Evolutionary conservation across 2,888 invertebrate species (phyloP), one percentile per base, ranked within the genome.

Genomic region (Exocentrus adspersus): DNA sequence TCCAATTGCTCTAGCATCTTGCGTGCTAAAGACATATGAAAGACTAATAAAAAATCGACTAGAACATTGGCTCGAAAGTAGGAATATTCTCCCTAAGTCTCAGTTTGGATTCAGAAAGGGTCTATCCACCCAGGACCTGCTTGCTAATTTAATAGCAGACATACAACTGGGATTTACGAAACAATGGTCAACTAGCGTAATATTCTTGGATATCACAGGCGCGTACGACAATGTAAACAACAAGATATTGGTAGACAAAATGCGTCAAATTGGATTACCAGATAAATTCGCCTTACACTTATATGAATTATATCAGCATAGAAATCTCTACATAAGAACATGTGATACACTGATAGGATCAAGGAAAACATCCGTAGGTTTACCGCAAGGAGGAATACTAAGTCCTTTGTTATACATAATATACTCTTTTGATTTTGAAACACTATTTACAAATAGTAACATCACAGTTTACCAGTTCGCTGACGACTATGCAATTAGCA

Each of bases 381-480:
- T 46, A 14, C 46, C 46, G 2, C 46, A 46, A 21, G 46, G 46
- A 21, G 24, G 46, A 12, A 46, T 46, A n/a, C 12, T 46, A 46
- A 46, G 46, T 3, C 46, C 46, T 9, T 6, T 46, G 21, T n/a
- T 21, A 10, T 46, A 46, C 5, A 21, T 46, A 21, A 46, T 46
- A 46, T 46, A 46, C 24, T 12, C 46, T n/a, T 21, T 21, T 46
- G 46, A 46, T 14, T 24, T 46, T 20, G 45, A 21, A 46, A 20
- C 1, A n/a, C 12, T 5, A n/a, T 14, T 19, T 20, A n/a, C 20
- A 2, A 12, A 12, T 5, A 37, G 12, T 12, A 1, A 10, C n/a
- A 12, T 37, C 12, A 37, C n/a, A 12, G 2, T 37, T 1, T 37
- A 12, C 6, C 37, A 37, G 14, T 37, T 37, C 14, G 37, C 37